A percentile compares a stretch with the other conserved stretches of the same genome.
Evolutionary conservation across 1,140 invertebrate genomes (phyloP).

Genomic region (Drosophila lini): DNA sequence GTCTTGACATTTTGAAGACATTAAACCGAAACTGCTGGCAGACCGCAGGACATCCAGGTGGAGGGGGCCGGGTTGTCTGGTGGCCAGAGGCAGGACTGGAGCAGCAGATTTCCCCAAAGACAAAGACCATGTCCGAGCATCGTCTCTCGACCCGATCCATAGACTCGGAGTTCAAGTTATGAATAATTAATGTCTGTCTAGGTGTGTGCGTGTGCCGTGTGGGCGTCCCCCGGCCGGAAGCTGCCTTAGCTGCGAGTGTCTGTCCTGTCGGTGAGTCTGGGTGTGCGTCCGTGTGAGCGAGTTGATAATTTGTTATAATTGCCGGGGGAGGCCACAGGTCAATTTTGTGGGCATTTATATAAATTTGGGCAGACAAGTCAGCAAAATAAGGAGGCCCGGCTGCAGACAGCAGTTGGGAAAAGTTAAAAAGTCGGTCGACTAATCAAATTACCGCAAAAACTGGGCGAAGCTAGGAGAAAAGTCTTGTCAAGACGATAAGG

Average conservation of each 20-base stretch:
- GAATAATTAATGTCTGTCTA: slow-evolving; percentile 78
- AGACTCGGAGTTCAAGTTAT: slow-evolving; percentile 69
- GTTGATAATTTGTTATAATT: slow-evolving; percentile 83
- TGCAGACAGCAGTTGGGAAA: slow-evolving; percentile 17
- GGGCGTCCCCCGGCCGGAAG: slow-evolving; percentile 38
- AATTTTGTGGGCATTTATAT: slow-evolving; percentile 81
- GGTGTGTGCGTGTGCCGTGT: slow-evolving; percentile 51
- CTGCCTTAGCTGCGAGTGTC: slow-evolving; percentile 31
- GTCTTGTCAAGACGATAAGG: background rate
- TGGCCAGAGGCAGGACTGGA: slow-evolving; percentile 6
- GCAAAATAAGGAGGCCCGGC: slow-evolving; percentile 19
- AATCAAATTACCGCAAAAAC: slow-evolving; percentile 48
- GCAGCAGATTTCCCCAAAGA: slow-evolving; percentile 73
- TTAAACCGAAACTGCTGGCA: slow-evolving; percentile 73
- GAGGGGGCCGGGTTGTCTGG: slow-evolving; percentile 1
- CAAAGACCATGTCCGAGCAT: slow-evolving; percentile 57
- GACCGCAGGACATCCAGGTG: slow-evolving; percentile 46
- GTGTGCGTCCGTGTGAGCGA: slow-evolving; percentile 67
- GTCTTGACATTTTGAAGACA: slow-evolving; percentile 74
- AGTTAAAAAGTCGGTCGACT: slow-evolving; percentile 39
- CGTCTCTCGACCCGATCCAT: slow-evolving; percentile 38
- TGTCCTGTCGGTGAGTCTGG: slow-evolving; percentile 17
- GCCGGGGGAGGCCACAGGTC: slow-evolving; percentile 76
- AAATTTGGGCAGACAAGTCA: slow-evolving; percentile 72
- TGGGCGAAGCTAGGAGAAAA: background rate